A percentile compares a stretch with the other conserved stretches of the same genome.
These are phyloP conservation scores for Trichonephila clavata DNA, from an alignment of 1,140 invertebrate genomes.

Conservation along the genomic window DNA sequence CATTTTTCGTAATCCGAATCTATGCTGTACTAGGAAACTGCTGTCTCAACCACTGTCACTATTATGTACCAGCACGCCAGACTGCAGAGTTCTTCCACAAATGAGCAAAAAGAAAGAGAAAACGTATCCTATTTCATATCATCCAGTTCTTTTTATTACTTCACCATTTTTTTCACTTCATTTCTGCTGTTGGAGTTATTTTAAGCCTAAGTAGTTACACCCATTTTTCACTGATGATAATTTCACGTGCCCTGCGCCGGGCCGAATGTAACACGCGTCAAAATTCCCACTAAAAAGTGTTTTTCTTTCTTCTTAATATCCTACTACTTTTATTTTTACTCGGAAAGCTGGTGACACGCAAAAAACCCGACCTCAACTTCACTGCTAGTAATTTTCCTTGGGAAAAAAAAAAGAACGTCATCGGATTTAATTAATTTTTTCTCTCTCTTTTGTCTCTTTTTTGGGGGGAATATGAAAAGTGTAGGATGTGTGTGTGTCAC, in stretches of 20 bases:
- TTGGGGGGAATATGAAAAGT: background rate
- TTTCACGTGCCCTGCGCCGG: background rate
- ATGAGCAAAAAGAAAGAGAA: background rate
- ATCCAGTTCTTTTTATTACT: background rate
- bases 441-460: background rate
- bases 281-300: conserved; percentile 36
- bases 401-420: background rate
- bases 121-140: background rate
- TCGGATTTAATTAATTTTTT: conserved; percentile 27
- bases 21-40: background rate
- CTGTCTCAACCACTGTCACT: background rate
- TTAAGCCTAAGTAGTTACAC: conserved; percentile 34
- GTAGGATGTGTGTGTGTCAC: background rate
- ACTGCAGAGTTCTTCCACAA: background rate
- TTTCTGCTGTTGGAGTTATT: conserved; percentile 18
- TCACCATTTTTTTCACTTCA: background rate
- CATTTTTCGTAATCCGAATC: background rate
- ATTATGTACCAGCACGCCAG: background rate
- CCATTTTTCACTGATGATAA: conserved; percentile 50
- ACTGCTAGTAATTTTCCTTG: background rate
- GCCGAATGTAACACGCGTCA: background rate
- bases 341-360: background rate
- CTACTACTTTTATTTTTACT: conserved; percentile 15
- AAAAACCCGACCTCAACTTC: background rate
- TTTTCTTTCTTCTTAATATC: conserved; percentile 30